Evolutionary conservation across 64 coral and sea anemone species (phyloP).

Genomic region (Dendronephthya gigantea): DNA sequence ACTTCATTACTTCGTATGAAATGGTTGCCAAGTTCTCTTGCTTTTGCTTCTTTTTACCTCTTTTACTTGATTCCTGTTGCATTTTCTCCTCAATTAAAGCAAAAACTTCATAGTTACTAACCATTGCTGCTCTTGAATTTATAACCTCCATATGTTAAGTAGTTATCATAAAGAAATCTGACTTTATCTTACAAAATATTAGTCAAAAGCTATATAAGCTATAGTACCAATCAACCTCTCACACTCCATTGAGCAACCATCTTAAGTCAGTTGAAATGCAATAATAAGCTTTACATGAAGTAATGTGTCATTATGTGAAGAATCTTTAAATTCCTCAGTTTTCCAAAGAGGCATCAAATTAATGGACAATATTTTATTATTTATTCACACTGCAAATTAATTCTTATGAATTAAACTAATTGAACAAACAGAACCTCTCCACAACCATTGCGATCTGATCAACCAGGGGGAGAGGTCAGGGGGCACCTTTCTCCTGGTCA

Average conservation of each 20-base stretch:
- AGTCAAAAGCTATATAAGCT: neutral
- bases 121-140: neutral
- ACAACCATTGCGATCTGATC: too few species aligned
- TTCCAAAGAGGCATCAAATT: too few species aligned
- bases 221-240: neutral
- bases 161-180: neutral
- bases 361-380: too few species aligned
- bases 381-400: too few species aligned
- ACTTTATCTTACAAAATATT: neutral
- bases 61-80: neutral
- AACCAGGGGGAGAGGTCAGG: too few species aligned
- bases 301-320: too few species aligned
- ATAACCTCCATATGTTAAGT: neutral
- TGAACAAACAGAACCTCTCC: too few species aligned
- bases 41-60: neutral
- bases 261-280: too few species aligned
- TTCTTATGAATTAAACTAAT: too few species aligned
- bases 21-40: slow-evolving; percentile 4
- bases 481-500: neutral
- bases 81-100: slow-evolving; percentile 9
- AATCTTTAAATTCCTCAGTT: too few species aligned
- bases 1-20: slow-evolving; percentile 13
- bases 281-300: too few species aligned
- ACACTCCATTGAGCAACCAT: neutral
- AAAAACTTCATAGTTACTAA: slow-evolving; percentile 8